These are phyloP conservation scores for Megastigmus dorsalis DNA, from an alignment of 2,888 invertebrate genomes.

Conservation along the genomic window DNA sequence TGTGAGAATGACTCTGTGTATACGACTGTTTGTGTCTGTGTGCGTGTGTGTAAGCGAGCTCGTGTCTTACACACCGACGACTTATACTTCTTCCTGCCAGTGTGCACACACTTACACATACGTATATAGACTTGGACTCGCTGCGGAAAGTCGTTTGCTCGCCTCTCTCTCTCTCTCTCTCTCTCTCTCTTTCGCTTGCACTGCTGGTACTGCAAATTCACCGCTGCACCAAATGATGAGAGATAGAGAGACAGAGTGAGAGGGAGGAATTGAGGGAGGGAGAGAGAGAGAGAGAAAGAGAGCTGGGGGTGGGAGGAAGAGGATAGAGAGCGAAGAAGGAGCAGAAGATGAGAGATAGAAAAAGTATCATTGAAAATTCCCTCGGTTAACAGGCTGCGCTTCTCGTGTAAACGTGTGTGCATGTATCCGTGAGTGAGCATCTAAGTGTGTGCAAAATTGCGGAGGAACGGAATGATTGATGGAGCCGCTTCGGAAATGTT, in stretches of 20 bases:
- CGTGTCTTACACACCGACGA: not conserved
- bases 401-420: not conserved
- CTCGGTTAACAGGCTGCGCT: not conserved
- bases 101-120: not conserved
- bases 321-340: not conserved
- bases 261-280: not conserved
- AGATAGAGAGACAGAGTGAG: not conserved
- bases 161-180: too few relatives aligned
- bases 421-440: not conserved
- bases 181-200: too few relatives aligned
- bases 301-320: not conserved
- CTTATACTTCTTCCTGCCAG: constrained; percentile 1
- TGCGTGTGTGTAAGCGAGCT: too few relatives aligned
- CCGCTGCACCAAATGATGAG: not conserved
- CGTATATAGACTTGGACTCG: not conserved
- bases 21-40: too few relatives aligned
- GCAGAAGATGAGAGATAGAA: not conserved
- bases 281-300: constrained; percentile 10
- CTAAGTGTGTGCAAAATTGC: not conserved
- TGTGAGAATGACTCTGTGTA: too few relatives aligned
- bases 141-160: constrained; percentile 31
- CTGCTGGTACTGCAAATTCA: constrained; percentile 25
- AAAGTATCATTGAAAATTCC: constrained; percentile 38
- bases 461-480: constrained; percentile 8
- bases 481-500: constrained; percentile 3